Evolutionary conservation across 2,888 invertebrate species (phyloP).

Genomic region (Coelopa pilipes): DNA sequence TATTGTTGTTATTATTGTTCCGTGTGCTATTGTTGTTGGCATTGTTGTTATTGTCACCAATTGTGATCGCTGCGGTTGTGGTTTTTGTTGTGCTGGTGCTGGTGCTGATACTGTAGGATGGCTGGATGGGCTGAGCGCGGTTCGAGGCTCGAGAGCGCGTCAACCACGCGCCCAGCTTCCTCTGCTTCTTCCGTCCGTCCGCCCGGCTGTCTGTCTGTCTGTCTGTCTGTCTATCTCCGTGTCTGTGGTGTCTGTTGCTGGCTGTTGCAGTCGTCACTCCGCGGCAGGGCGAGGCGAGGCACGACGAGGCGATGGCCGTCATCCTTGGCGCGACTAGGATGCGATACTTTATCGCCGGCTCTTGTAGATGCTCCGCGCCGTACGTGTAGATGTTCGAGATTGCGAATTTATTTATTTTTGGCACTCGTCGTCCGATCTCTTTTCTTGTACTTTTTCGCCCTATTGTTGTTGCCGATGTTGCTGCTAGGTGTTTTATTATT

Average conservation of each 20-base stretch:
- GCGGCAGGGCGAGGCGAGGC: background rate
- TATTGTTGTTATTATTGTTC: constrained; percentile 39
- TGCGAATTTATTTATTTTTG: constrained; percentile 32
- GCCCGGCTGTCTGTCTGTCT: too few relatives aligned
- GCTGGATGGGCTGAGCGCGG: background rate
- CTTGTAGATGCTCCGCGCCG: background rate
- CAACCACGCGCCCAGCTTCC: constrained; percentile 23
- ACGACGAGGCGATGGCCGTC: background rate
- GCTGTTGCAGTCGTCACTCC: constrained; percentile 2
- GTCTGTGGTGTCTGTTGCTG: constrained; percentile 5
- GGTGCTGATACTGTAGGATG: background rate
- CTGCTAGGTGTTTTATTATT: background rate
- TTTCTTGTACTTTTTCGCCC: constrained; percentile 19
- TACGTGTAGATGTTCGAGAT: constrained; percentile 29
- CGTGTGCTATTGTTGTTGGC: constrained; percentile 44
- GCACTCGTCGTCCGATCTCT: constrained; percentile 19
- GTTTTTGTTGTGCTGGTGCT: constrained; percentile 23
- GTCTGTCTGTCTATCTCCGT: too few relatives aligned
- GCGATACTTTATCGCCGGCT: constrained; percentile 6
- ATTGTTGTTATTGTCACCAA: background rate
- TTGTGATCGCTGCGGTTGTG: background rate
- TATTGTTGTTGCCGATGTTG: constrained; percentile 21
- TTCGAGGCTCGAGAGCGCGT: background rate
- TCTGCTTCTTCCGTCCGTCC: too few relatives aligned
- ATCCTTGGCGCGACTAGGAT: constrained; percentile 29